Percentiles rank a stretch among this genome's conserved stretches.
Evolutionary conservation across 2,113 vertebrate species (phyloP).

Genomic region (Sardina pilchardus): DNA sequence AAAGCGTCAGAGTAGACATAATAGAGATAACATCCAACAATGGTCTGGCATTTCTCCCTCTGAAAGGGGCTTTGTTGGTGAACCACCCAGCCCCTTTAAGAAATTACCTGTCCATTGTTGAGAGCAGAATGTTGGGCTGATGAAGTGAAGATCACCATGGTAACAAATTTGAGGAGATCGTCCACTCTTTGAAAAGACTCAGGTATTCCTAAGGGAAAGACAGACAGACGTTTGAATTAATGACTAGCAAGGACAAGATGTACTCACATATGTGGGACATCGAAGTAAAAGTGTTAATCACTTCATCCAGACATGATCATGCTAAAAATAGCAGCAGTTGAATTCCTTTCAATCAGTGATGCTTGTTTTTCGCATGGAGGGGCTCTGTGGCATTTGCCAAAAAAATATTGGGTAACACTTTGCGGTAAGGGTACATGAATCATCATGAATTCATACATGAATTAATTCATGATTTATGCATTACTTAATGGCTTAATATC

Average conservation of each 20-base stretch:
- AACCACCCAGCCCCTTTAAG: neutral
- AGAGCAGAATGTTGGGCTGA: constrained; percentile 44
- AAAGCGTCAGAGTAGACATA: too few species aligned
- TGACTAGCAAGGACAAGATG: neutral
- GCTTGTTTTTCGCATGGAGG: too few species aligned
- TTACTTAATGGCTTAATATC: too few species aligned
- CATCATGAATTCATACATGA: too few species aligned
- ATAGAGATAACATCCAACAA: neutral
- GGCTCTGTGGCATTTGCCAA: too few species aligned
- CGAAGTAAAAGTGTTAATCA: too few species aligned
- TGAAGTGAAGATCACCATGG: constrained; percentile 50
- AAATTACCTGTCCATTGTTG: constrained; percentile 46
- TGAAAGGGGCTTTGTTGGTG: neutral
- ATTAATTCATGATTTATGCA: too few species aligned
- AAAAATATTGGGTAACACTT: too few species aligned
- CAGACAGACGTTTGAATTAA: neutral
- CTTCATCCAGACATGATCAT: too few species aligned
- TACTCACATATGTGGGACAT: neutral
- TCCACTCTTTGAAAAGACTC: neutral
- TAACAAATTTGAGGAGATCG: constrained; percentile 41
- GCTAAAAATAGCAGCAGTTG: too few species aligned
- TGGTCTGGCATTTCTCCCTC: constrained; percentile 2
- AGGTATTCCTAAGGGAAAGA: neutral
- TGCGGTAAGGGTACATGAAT: too few species aligned
- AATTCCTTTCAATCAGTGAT: too few species aligned